phyloP scores from a whole-genome alignment of 2,888 invertebrate genomes.

The Apamea crenata region DNA sequence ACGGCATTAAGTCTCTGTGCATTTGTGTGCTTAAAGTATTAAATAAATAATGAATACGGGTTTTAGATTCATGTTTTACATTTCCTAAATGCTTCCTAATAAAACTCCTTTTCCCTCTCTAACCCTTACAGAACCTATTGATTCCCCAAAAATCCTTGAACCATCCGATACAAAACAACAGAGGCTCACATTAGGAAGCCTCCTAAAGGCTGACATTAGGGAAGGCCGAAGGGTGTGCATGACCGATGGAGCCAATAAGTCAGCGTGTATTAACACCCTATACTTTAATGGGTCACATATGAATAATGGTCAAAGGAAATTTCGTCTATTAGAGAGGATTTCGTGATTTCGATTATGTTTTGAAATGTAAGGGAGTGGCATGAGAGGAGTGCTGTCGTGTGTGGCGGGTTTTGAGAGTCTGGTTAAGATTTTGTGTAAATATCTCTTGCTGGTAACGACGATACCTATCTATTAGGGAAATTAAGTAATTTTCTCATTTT shows the following conservation, averaged over 20 bases:
- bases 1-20: no score
- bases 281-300: slow-evolving; percentile 84
- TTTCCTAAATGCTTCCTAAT: background rate
- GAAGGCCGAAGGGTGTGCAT: slow-evolving; percentile 75
- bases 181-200: slow-evolving; percentile 22
- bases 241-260: slow-evolving; percentile 87
- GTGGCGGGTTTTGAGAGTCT: background rate
- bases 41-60: no score
- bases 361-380: slow-evolving; percentile 13
- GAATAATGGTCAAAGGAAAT: slow-evolving; percentile 86
- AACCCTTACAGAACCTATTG: slow-evolving; percentile 5
- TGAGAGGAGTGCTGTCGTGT: slow-evolving; percentile 1
- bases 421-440: background rate
- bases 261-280: slow-evolving; percentile 86
- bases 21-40: no score
- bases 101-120: background rate
- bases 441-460: background rate
- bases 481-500: no score
- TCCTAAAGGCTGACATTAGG: slow-evolving; percentile 63
- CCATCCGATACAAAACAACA: slow-evolving; percentile 47
- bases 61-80: background rate
- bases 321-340: slow-evolving; percentile 67
- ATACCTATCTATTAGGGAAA: no score
- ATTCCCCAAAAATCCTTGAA: slow-evolving; percentile 20
- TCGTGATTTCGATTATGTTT: slow-evolving; percentile 54